phyloP scores from a whole-genome alignment of 1,140 invertebrate species.

The Metopolophium dirhodum region DNA sequence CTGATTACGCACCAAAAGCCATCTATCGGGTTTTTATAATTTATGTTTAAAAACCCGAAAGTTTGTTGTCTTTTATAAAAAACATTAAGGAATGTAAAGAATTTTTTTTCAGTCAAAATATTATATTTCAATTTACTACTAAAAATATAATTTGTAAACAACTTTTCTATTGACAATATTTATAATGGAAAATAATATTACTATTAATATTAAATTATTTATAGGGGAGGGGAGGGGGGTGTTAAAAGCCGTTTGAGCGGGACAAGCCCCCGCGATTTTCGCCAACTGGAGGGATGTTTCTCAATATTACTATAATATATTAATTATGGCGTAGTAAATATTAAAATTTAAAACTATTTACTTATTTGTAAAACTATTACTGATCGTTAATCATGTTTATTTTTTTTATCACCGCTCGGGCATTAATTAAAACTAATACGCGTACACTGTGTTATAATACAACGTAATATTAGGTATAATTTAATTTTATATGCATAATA shows the following conservation, averaged over 20 bases:
- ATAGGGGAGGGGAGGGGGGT: no score
- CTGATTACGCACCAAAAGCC: no score
- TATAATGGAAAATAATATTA: background rate
- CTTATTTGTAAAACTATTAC: background rate
- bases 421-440: slow-evolving; percentile 34
- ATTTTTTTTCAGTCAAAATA: no score
- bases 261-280: background rate
- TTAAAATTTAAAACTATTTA: background rate
- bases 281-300: background rate
- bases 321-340: background rate
- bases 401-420: background rate
- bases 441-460: background rate
- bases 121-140: no score
- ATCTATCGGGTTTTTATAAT: no score
- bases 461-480: background rate
- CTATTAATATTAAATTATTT: background rate
- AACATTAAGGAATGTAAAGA: no score
- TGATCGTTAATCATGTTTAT: background rate
- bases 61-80: no score
- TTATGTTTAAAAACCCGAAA: no score
- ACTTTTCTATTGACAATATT: no score
- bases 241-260: background rate
- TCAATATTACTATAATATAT: background rate
- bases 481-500: background rate
- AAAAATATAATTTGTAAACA: no score